These are phyloP conservation scores for Lasioglossum zephyrum DNA, from an alignment of 2,888 invertebrate species.

Conservation along the genomic window DNA sequence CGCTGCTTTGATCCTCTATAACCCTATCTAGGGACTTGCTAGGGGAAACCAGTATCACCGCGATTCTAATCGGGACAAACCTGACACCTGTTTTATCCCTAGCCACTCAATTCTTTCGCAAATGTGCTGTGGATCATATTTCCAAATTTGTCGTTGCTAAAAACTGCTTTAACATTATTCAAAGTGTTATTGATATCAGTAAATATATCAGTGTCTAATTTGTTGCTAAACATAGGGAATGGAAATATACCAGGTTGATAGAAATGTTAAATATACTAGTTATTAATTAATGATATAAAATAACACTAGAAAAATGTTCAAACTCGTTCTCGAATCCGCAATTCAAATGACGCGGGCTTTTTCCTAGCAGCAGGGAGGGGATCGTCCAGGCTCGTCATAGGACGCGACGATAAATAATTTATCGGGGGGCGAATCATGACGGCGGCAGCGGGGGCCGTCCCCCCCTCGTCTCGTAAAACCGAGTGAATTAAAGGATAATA, in stretches of 20 bases:
- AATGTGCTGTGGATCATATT: neutral
- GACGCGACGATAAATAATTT: slow-evolving; percentile 4
- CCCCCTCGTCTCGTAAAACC: slow-evolving; percentile 20
- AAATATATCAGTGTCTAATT: too few species aligned
- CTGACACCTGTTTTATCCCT: too few species aligned
- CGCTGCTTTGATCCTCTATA: slow-evolving; percentile 31
- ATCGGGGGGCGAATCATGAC: neutral
- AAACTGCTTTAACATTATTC: too few species aligned
- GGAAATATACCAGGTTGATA: too few species aligned
- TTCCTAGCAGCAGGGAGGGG: neutral
- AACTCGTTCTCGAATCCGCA: neutral
- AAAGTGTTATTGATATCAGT: too few species aligned
- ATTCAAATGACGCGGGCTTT: neutral
- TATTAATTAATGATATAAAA: too few species aligned
- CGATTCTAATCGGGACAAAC: neutral
- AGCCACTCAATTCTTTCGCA: neutral
- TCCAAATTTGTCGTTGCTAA: too few species aligned
- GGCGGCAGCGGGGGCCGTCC: neutral
- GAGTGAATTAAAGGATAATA: slow-evolving; percentile 31
- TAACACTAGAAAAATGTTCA: neutral
- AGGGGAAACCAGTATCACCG: slow-evolving; percentile 10
- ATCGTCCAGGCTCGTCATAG: neutral
- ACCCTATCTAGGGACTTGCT: slow-evolving; percentile 2
- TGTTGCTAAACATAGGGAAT: too few species aligned
- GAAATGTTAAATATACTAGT: too few species aligned